Evolutionary conservation across 1,140 invertebrate genomes (phyloP), one percentile per base, ranked within the genome.

Genomic region (Euwallacea similis): DNA sequence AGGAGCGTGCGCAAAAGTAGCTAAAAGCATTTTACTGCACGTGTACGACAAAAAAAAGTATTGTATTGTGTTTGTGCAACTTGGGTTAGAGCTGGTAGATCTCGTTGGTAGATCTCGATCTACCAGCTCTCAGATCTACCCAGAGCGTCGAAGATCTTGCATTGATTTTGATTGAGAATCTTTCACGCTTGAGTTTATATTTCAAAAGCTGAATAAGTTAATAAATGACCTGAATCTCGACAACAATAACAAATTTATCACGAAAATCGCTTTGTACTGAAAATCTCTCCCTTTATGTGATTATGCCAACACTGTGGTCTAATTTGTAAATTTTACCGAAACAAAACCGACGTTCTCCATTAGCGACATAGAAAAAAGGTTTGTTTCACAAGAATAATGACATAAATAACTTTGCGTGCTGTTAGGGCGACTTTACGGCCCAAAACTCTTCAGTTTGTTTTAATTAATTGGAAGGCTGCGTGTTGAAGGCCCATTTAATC

Each of bases 401-500:
- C 59, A 61, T 61, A 61, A 61, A 61, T 61, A 42, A 61, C 59
- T 43, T 61, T n/a, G 59, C 59, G 59, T 61, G 59, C 13, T 50
- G 46, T 50, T 50, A 10, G 46, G 46, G 9, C 46, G 46, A 50
- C 46, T 61, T 61, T 61, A 61, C 21, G 16, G 42, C 33, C 59
- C 33, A 43, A 61, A 61, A 61, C 59, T 61, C 59, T 61, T 61
- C 59, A 61, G 59, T 61, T 59, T 61, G 59, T 61, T 61, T 61
- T 61, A 61, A 61, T 61, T 61, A 61, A 61, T 61, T 61, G 59
- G 59, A 16, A 8, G 11, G 11, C 10, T 61, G 59, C 59, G 59
- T 61, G 59, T 16, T 7, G 16, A 44, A 44, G 11, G 11, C 59
- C 21, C 59, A 61, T 61, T 61, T 42, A 8, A 50, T 50, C 13